Conservation (phyloP, 2,797 vertebrate species). For the Garrulus glandarius region DNA sequence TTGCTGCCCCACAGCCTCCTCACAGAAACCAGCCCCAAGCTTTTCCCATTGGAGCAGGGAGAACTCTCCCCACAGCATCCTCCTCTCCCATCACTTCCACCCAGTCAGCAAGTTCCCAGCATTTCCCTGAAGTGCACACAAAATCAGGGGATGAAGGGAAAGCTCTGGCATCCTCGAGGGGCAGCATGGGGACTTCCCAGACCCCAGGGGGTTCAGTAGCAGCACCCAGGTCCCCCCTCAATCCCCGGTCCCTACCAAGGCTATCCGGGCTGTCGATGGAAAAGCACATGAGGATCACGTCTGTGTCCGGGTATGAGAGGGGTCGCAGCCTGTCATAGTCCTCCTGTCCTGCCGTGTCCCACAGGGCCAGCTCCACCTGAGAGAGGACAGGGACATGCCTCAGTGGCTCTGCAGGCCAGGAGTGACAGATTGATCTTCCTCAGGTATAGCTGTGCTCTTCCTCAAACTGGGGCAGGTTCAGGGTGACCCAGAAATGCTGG, state of each 20-base stretch:
- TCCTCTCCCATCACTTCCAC: neutral
- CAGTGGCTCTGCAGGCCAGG: neutral
- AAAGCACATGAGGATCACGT: conserved; percentile 98
- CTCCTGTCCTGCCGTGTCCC: conserved; percentile 97
- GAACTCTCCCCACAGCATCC: neutral
- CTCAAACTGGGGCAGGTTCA: neutral
- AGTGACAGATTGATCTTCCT: neutral
- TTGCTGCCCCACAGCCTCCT: neutral
- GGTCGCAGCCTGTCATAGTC: conserved; percentile 95
- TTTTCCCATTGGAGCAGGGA: fast-evolving
- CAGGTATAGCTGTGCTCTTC: fast-evolving
- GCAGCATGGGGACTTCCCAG: fast-evolving
- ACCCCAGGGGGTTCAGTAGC: neutral
- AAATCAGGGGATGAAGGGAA: neutral
- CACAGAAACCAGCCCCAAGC: fast-evolving
- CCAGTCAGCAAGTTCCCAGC: neutral
- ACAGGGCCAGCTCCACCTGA: conserved; percentile 96
- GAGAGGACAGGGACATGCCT: neutral
- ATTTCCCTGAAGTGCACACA: neutral
- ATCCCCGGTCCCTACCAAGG: conserved; percentile 79
- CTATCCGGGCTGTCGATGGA: conserved; percentile 97
- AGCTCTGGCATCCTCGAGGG: neutral
- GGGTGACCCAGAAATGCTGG: neutral
- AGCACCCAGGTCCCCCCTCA: neutral
- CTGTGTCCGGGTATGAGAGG: conserved; percentile 95